Percentiles rank a stretch among this genome's conserved stretches.
phyloP scores from a whole-genome alignment of 2,113 vertebrate genomes.

The Myocastor coypus region DNA sequence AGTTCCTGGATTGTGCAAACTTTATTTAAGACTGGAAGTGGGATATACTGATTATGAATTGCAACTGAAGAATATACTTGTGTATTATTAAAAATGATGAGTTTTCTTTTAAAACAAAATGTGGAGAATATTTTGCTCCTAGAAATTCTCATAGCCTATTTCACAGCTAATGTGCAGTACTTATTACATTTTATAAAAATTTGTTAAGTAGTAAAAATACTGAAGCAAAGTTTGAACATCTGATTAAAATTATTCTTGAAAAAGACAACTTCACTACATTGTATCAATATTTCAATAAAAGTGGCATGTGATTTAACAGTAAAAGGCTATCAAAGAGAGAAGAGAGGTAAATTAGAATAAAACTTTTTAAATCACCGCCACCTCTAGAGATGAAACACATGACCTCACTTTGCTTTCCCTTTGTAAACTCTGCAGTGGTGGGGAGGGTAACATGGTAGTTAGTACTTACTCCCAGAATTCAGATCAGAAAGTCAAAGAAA shows the following conservation, averaged over 20 bases:
- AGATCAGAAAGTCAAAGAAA: not conserved
- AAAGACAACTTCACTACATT: constrained; percentile 15
- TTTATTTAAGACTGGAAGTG: constrained; percentile 66
- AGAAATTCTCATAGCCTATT: constrained; percentile 21
- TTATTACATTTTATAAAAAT: constrained; percentile 56
- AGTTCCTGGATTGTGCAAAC: constrained; percentile 54
- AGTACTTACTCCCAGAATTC: constrained; percentile 23
- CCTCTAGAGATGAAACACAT: constrained; percentile 42
- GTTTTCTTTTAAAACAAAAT: constrained; percentile 65
- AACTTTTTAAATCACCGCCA: not conserved
- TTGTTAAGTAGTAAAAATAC: constrained; percentile 12
- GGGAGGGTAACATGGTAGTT: constrained; percentile 31
- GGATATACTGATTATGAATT: constrained; percentile 45
- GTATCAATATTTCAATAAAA: constrained; percentile 55
- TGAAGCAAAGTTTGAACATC: constrained; percentile 37
- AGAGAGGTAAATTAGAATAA: constrained; percentile 23
- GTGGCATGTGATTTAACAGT: constrained; percentile 28
- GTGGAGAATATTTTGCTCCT: constrained; percentile 40
- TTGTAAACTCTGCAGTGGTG: constrained; percentile 25
- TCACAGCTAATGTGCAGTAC: constrained; percentile 29
- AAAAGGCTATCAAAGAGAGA: constrained; percentile 19
- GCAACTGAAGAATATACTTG: constrained; percentile 33
- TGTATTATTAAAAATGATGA: constrained; percentile 21
- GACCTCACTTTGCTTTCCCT: not conserved
- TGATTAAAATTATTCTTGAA: constrained; percentile 30